Percentiles rank a stretch among this genome's conserved stretches.
phyloP scores from a whole-genome alignment of 2,113 vertebrate genomes.

The Cricetomys ansorgei region DNA sequence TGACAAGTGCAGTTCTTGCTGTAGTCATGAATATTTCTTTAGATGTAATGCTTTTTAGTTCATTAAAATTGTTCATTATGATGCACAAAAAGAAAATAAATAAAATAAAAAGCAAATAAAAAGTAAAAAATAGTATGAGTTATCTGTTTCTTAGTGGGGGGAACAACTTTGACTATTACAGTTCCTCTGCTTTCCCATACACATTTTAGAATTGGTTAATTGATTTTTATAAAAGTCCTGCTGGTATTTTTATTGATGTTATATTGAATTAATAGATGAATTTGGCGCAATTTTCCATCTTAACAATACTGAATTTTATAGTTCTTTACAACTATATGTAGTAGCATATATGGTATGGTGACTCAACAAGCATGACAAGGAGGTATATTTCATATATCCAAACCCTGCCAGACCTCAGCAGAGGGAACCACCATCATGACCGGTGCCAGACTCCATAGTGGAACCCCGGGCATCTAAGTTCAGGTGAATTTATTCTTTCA shows the following conservation, averaged over 20 bases:
- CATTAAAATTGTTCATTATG: slow-evolving; percentile 58
- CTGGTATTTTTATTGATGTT: background rate
- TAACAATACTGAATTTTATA: background rate
- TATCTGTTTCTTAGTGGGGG: background rate
- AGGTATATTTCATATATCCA: no score
- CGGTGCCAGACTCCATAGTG: no score
- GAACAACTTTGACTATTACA: background rate
- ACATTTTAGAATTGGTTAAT: slow-evolving; percentile 1
- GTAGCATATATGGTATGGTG: no score
- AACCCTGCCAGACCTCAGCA: no score
- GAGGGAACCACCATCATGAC: no score
- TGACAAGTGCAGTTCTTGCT: background rate
- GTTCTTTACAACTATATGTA: background rate
- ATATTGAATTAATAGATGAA: background rate
- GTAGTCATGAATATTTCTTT: background rate
- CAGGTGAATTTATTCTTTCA: no score
- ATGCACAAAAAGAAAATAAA: no score
- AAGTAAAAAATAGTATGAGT: background rate
- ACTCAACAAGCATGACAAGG: no score
- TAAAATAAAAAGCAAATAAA: no score
- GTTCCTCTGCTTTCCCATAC: background rate
- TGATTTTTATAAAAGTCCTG: background rate
- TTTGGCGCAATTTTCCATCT: background rate
- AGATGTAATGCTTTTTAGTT: background rate
- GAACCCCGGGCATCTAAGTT: no score